These are phyloP conservation scores for Drosophila micromelanica DNA, from an alignment of 1,140 invertebrate genomes.

Conservation along the genomic window DNA sequence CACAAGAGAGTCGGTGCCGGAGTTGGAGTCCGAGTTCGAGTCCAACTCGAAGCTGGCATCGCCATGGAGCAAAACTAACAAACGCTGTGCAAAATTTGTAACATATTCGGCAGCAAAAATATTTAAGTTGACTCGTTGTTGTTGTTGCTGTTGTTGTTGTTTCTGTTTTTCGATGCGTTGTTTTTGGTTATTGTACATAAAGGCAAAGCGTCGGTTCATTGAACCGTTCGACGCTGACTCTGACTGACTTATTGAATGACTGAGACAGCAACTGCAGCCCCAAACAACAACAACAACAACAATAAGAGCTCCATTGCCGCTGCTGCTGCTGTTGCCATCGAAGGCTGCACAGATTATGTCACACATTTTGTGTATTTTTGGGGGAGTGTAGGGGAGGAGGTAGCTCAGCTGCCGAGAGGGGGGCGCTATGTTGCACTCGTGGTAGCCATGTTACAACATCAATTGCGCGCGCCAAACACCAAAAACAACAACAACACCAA, in stretches of 20 bases:
- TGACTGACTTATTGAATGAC: constrained; percentile 82
- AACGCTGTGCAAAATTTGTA: constrained; percentile 72
- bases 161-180: constrained; percentile 42
- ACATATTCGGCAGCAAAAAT: constrained; percentile 76
- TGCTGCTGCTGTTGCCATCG: constrained; percentile 61
- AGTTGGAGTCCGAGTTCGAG: constrained; percentile 10
- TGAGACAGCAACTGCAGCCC: constrained; percentile 55
- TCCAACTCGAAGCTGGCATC: constrained; percentile 22
- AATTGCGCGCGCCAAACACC: constrained; percentile 78
- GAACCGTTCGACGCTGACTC: constrained; percentile 51
- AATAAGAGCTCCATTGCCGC: no score
- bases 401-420: constrained; percentile 20
- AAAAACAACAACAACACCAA: constrained; percentile 34
- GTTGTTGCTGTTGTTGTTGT: constrained; percentile 39
- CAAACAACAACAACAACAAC: constrained; percentile 37
- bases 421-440: constrained; percentile 68
- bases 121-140: constrained; percentile 63
- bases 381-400: constrained; percentile 52
- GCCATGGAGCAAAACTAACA: constrained; percentile 66
- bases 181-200: constrained; percentile 50
- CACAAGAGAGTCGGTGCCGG: constrained; percentile 10
- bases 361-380: constrained; percentile 72
- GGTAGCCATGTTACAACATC: constrained; percentile 81
- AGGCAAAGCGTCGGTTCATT: constrained; percentile 52
- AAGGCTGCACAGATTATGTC: constrained; percentile 83